Percentiles rank a stretch among this genome's conserved stretches.
phyloP scores from a whole-genome alignment of 2,888 invertebrate species.

The Andricus quercusramuli region DNA sequence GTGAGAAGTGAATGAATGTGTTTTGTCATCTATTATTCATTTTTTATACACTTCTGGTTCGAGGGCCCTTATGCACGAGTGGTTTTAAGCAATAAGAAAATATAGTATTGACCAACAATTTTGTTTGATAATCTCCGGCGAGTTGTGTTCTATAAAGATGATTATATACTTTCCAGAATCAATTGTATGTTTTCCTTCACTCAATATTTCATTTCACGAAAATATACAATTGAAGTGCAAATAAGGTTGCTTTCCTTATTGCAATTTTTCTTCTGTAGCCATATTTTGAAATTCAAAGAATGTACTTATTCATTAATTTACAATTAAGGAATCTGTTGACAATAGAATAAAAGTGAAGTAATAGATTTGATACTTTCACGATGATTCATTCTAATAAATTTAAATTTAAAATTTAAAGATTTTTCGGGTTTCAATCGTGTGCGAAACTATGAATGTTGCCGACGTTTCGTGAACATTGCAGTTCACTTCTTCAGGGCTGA shows the following conservation, averaged over 20 bases:
- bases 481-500: too few species aligned
- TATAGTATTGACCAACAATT: slow-evolving; percentile 15
- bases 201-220: slow-evolving; percentile 26
- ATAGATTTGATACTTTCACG: too few species aligned
- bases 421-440: too few species aligned
- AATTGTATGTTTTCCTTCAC: slow-evolving; percentile 28
- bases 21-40: not conserved
- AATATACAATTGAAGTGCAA: slow-evolving; percentile 26
- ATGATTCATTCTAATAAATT: too few species aligned
- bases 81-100: slow-evolving; percentile 10
- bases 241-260: slow-evolving; percentile 5
- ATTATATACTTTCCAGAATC: slow-evolving; percentile 37
- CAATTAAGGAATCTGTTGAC: not conserved
- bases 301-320: not conserved
- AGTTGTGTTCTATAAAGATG: slow-evolving; percentile 28
- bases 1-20: not conserved
- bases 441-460: too few species aligned
- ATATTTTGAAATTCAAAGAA: not conserved
- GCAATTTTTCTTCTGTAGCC: not conserved
- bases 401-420: too few species aligned
- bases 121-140: not conserved
- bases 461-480: too few species aligned
- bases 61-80: not conserved
- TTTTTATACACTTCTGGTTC: not conserved
- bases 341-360: not conserved